Evolutionary conservation across 2,113 vertebrate genomes (phyloP).

Genomic region (Clupea harengus): DNA sequence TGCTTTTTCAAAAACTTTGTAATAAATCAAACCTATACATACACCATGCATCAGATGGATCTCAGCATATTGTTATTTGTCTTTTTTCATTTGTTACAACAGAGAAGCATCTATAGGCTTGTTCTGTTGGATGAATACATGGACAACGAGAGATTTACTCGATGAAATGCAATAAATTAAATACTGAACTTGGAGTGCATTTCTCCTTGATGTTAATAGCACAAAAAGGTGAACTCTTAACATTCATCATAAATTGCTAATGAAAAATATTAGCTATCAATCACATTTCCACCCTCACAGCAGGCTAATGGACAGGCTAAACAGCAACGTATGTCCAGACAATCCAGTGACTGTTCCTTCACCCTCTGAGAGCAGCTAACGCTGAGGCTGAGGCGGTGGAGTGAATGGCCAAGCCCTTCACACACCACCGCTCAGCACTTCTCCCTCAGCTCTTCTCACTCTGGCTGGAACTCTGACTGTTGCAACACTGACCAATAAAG

Average conservation of each 20-base stretch:
- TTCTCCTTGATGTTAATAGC: too few species aligned
- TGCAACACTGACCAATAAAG: background rate
- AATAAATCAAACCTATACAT: slow-evolving; percentile 36
- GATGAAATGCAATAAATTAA: background rate
- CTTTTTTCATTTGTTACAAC: background rate
- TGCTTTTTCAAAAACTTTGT: slow-evolving; percentile 42
- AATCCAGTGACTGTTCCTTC: background rate
- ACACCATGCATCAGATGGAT: background rate
- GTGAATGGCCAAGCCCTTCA: background rate
- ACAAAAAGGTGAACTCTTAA: background rate
- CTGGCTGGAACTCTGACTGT: background rate
- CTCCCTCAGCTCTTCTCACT: background rate
- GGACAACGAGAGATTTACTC: background rate
- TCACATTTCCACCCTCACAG: background rate
- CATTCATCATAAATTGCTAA: background rate
- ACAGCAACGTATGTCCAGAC: background rate
- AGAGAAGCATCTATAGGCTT: background rate
- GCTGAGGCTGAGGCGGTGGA: background rate
- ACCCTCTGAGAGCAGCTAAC: background rate
- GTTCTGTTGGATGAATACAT: too few species aligned
- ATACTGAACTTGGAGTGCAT: background rate
- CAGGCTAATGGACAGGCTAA: background rate
- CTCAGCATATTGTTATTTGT: background rate
- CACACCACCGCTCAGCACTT: background rate
- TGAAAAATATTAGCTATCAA: background rate